Evolutionary conservation across 2,888 invertebrate species (phyloP).

Genomic region (Gisinianus flammeolus): DNA sequence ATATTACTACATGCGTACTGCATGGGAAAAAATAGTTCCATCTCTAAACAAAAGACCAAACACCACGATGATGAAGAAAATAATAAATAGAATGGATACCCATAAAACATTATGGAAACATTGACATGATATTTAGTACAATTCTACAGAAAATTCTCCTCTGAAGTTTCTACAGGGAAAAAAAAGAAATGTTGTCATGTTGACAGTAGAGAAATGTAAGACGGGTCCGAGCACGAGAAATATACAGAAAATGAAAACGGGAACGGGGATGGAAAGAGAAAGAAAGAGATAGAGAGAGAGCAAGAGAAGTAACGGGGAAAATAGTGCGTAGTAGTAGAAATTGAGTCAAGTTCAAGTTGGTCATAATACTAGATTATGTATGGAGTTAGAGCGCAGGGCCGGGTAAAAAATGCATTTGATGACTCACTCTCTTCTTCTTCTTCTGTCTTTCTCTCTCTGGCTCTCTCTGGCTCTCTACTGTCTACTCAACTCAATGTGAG

Average conservation of each 20-base stretch:
- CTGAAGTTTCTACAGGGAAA: background rate
- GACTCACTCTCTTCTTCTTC: constrained; percentile 2
- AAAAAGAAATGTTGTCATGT: background rate
- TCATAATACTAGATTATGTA: background rate
- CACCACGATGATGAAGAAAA: too few species aligned
- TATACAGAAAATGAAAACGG: background rate
- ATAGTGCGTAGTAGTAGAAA: background rate
- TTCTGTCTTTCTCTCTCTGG: background rate
- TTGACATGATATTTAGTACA: too few species aligned
- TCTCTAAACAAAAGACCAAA: too few species aligned
- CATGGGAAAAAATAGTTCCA: too few species aligned
- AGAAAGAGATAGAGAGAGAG: background rate
- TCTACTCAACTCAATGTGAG: background rate
- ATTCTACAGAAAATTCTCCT: background rate
- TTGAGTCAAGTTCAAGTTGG: background rate
- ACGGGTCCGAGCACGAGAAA: background rate
- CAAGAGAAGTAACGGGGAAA: background rate
- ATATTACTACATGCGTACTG: too few species aligned
- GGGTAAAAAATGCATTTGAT: constrained; percentile 18
- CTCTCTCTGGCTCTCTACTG: background rate
- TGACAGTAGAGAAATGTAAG: background rate
- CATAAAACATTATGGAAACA: too few species aligned
- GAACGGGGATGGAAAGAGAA: background rate
- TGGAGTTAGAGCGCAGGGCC: constrained; percentile 11
- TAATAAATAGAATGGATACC: too few species aligned